phyloP scores from a whole-genome alignment of 2,113 vertebrate genomes.

The Ellobius talpinus region DNA sequence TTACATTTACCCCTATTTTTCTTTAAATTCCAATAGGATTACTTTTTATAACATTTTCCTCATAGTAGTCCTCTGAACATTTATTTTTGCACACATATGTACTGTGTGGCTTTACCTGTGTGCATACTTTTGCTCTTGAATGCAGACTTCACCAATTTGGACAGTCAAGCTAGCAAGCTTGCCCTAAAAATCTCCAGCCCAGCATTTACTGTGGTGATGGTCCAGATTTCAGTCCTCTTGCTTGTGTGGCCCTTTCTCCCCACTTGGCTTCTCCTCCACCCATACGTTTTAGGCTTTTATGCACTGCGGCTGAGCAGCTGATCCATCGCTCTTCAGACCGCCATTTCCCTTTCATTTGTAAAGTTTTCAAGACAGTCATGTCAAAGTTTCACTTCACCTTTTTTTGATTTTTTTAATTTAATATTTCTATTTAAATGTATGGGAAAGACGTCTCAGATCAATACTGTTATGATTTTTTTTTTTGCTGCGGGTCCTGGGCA shows the following conservation, averaged over 20 bases:
- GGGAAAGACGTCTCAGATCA: too few relatives aligned
- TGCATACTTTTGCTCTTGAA: background rate
- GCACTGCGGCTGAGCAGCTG: background rate
- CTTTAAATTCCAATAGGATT: background rate
- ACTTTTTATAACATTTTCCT: background rate
- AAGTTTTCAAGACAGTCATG: background rate
- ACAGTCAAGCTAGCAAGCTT: background rate
- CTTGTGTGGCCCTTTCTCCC: background rate
- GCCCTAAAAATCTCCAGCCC: background rate
- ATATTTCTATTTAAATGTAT: too few relatives aligned
- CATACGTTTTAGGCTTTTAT: background rate
- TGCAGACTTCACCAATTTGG: background rate
- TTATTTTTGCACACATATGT: background rate
- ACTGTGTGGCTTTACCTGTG: background rate
- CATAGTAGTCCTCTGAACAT: background rate
- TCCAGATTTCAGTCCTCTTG: background rate
- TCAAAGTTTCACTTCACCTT: too few relatives aligned
- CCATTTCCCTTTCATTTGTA: constrained; percentile 7
- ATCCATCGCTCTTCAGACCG: background rate
- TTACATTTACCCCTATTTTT: background rate
- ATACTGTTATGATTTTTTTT: too few relatives aligned
- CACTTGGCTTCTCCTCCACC: too few relatives aligned
- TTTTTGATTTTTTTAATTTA: too few relatives aligned
- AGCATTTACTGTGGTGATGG: background rate
- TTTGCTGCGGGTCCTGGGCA: too few relatives aligned